These are phyloP conservation scores for Metridium senile DNA, from an alignment of 92 coral and sea anemone genomes.

Conservation along the genomic window DNA sequence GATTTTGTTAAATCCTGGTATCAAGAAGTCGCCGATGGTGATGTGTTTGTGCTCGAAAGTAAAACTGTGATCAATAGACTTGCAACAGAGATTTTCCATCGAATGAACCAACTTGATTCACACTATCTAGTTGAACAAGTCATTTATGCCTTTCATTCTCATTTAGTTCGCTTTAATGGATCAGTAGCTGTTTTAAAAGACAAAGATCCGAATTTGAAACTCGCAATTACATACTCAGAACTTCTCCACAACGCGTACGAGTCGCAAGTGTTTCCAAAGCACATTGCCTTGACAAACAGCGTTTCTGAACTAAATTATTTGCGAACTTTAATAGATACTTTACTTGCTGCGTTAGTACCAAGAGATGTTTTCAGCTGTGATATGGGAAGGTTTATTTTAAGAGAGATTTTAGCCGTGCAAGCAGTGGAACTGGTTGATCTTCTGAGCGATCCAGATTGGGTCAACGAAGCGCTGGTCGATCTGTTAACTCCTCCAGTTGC, in stretches of 20 bases:
- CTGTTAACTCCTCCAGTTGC: constrained; percentile 39
- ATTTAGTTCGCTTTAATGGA: constrained; percentile 71
- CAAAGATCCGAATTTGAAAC: constrained; percentile 63
- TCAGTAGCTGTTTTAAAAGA: constrained; percentile 62
- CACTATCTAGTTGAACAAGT: constrained; percentile 74
- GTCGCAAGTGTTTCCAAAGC: constrained; percentile 61
- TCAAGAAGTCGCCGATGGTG: constrained; percentile 81
- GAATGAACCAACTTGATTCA: constrained; percentile 65
- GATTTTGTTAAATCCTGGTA: constrained; percentile 91
- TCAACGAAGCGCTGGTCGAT: constrained; percentile 76
- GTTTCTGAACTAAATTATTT: constrained; percentile 77
- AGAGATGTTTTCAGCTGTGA: constrained; percentile 69
- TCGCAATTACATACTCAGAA: constrained; percentile 49
- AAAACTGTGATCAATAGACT: constrained; percentile 64
- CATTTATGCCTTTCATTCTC: constrained; percentile 73
- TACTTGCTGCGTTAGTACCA: constrained; percentile 63
- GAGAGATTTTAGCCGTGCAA: constrained; percentile 85
- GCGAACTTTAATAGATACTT: constrained; percentile 74
- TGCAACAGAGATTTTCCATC: constrained; percentile 68
- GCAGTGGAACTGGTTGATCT: constrained; percentile 56
- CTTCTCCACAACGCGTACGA: constrained; percentile 70
- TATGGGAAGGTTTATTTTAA: constrained; percentile 86
- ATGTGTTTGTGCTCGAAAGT: constrained; percentile 70
- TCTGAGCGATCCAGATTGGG: constrained; percentile 80
- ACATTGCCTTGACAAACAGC: constrained; percentile 49